Evolutionary conservation across 2,113 vertebrate genomes (phyloP), one percentile per base, ranked within the genome.

Genomic region (Alethe castanea): DNA sequence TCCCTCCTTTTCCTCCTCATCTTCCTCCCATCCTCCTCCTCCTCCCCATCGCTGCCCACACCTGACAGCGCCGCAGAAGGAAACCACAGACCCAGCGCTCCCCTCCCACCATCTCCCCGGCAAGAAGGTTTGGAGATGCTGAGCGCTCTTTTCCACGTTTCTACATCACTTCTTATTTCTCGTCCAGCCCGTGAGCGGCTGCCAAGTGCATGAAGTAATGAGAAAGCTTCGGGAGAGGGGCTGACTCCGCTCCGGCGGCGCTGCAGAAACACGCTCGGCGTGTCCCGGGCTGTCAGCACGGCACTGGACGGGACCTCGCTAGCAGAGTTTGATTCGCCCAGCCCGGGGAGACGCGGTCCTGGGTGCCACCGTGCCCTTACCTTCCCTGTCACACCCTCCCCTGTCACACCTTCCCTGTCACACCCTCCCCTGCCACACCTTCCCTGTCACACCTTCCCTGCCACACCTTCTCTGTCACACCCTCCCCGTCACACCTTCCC

Each of bases 131-230:
- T 88, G 94, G 89, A 86, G 42, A n/a, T 1, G 81, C 88, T 69
- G 77, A 93, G 91, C 36, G 44, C 38, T 17, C 94, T 90, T 94
- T 94, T 94, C 94, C 94, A 62, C 54, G 83, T 81, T 85, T 81
- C 81, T 50, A 33, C 86, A 45, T 60, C 79, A 6, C 45, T 33
- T 86, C 94, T 89, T 8, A 85, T 94, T 92, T 83, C 89, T 38
- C 8, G 25, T 77, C 83, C 69, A 11, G 80, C 31, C 83, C 81
- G 90, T 52, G 50, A 60, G 84, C 62, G 59, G 96, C 97, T 92
- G 90, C 96, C 96, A 92, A 94, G 36, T 0, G 19, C 40, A 86
- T 95, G 81, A 96, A 94, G 97, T 92, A 95, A 95, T 81, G 96
- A 94, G 88, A 60, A 73, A 15, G 57, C 70, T 42, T 42, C 22